Evolutionary conservation across 2,113 vertebrate species (phyloP), one percentile per base, ranked within the genome.

Genomic region (Bothrops jararaca): DNA sequence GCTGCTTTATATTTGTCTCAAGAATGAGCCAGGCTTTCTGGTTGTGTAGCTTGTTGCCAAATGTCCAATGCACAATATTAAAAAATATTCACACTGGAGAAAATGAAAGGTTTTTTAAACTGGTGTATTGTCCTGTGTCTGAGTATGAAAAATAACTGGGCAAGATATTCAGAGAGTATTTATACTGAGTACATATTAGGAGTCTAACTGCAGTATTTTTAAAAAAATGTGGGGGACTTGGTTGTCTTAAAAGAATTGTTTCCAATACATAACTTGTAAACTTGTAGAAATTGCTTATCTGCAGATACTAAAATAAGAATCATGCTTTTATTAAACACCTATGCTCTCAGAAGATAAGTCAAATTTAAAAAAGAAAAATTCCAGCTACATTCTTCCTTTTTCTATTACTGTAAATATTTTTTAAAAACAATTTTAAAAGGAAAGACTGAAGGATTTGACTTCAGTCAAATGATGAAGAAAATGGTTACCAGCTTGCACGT

Each of bases 11-110:
- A 48, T 34, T 10, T 39, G 15, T 18, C 15, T 12, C n/a, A 18
- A 58, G 3, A 85, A 23, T 29, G 48, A 90, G 54, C 53, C 52
- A 89, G n/a, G 58, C 1, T 34, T 9, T 20, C 26, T 90, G 24
- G 20, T 64, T n/a, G 6, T 60, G n/a, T 5, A 74, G 42, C 34
- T 15, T 69, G 39, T 48, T 50, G 90, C 12, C 34, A 86, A 92
- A 93, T 74, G 94, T 89, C 80, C 91, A 88, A 92, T 86, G 89
- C 48, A 34, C 45, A 12, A 7, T 92, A 89, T 86, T 85, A 95
- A 87, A 95, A 95, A 91, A 85, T 94, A 88, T 74, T 94, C 90
- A 93, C 50, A 45, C 7, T 94, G 94, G 45, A 80, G n/a, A 85
- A 88, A 89, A 57, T 90, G 57, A 0, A 0, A 89, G 58, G 18